phyloP scores from a whole-genome alignment of 2,797 vertebrate genomes.

The Enteromius trimaculatus region DNA sequence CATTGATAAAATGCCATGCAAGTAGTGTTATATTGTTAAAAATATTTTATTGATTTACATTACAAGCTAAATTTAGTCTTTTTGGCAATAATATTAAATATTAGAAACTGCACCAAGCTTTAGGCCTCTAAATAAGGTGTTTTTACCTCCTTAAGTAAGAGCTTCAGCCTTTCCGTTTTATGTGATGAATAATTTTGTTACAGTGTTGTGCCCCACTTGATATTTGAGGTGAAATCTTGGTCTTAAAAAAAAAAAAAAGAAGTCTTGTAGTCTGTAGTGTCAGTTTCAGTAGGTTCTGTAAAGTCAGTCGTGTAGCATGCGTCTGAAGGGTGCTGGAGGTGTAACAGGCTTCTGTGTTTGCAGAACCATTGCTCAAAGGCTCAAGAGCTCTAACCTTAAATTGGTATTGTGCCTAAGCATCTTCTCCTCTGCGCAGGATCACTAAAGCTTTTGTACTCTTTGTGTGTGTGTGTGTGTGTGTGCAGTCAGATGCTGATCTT shows the following conservation, averaged over 20 bases:
- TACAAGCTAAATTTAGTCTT: not conserved
- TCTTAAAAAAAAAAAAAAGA: not conserved
- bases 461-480: slow-evolving; percentile 52
- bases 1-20: not conserved
- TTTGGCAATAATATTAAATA: not conserved
- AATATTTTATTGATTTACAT: not conserved
- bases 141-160: not conserved
- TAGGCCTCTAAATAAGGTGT: not conserved
- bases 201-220: not conserved
- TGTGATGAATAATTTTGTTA: not conserved
- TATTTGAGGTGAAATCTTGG: not conserved
- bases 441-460: slow-evolving; percentile 17
- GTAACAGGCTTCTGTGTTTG: slow-evolving; percentile 32
- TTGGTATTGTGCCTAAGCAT: slow-evolving; percentile 1
- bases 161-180: not conserved
- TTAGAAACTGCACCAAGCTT: not conserved
- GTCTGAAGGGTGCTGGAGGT: slow-evolving; percentile 43
- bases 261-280: not conserved
- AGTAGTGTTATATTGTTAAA: not conserved
- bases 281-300: slow-evolving; percentile 19
- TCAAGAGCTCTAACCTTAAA: slow-evolving; percentile 29
- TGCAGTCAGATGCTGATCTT: slow-evolving; percentile 96
- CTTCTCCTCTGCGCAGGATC: slow-evolving; percentile 1
- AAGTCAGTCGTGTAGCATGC: slow-evolving; percentile 7
- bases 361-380: slow-evolving; percentile 14